These are phyloP conservation scores for Dicaeum eximium DNA, from an alignment of 2,113 vertebrate genomes.

Conservation along the genomic window DNA sequence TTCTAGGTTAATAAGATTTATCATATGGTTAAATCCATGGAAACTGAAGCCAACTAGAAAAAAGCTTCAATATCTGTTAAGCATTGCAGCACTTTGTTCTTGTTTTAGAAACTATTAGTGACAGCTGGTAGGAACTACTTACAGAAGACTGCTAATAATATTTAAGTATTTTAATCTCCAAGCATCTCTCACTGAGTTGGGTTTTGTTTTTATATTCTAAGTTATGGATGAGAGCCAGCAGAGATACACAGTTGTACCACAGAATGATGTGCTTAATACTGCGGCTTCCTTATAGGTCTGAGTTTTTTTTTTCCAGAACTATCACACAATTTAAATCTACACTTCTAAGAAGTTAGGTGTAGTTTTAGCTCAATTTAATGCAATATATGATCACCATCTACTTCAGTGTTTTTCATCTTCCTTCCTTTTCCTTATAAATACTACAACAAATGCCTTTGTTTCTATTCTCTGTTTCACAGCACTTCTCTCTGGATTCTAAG, in stretches of 20 bases:
- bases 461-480: neutral
- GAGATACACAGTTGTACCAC: conserved; percentile 3
- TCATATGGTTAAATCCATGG: neutral
- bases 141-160: neutral
- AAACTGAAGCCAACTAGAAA: neutral
- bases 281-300: neutral
- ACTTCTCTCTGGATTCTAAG: neutral
- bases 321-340: conserved; percentile 30
- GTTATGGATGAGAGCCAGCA: conserved; percentile 33
- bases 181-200: neutral
- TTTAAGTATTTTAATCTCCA: conserved; percentile 3
- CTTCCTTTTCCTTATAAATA: neutral
- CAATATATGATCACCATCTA: neutral
- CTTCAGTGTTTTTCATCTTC: neutral
- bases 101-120: neutral
- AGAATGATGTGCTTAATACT: conserved; percentile 40
- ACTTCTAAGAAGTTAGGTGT: neutral
- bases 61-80: neutral
- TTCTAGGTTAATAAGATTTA: neutral
- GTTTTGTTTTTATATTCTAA: neutral
- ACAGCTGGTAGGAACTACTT: neutral
- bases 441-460: conserved; percentile 3
- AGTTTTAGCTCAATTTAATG: neutral
- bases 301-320: neutral
- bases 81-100: neutral